A percentile compares a stretch with the other conserved stretches of the same genome.
Evolutionary conservation across 2,113 vertebrate genomes (phyloP).

Genomic region (Nannobrachium achirus): DNA sequence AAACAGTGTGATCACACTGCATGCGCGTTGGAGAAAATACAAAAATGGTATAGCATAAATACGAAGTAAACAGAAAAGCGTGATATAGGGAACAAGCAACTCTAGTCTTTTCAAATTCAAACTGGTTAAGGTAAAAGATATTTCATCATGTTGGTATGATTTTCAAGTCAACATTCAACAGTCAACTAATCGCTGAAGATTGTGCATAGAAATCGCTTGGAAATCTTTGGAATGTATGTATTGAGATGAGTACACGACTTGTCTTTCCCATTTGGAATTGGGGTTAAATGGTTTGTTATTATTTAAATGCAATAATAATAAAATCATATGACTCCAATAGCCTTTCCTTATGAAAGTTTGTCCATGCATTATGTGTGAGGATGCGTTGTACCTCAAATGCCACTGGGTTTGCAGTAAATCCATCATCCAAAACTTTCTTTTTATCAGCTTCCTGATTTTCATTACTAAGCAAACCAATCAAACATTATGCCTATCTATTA

Average conservation of each 20-base stretch:
- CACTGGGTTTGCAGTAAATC: neutral
- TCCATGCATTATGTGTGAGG: neutral
- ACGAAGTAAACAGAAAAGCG: slow-evolving; percentile 1
- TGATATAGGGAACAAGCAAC: neutral
- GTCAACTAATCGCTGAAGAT: neutral
- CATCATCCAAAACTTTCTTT: slow-evolving; percentile 13
- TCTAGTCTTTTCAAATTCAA: neutral
- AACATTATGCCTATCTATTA: slow-evolving; percentile 4
- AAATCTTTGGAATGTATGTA: neutral
- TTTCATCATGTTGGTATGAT: neutral
- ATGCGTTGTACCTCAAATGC: neutral
- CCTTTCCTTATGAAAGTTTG: neutral
- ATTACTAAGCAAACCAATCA: slow-evolving; percentile 1
- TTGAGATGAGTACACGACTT: neutral
- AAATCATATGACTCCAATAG: neutral
- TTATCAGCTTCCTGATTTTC: slow-evolving; percentile 27
- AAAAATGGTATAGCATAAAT: slow-evolving; percentile 17
- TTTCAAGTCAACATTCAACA: neutral
- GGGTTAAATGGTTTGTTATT: neutral
- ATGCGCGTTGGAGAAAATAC: slow-evolving; percentile 30
- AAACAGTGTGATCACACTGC: slow-evolving; percentile 65
- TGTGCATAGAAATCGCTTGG: neutral
- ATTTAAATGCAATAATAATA: neutral
- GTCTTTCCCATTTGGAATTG: neutral
- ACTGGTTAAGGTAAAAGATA: neutral